Base-by-base conservation (phyloP, 1,140 invertebrate species). In the Mesaphorura yosii region DNA sequence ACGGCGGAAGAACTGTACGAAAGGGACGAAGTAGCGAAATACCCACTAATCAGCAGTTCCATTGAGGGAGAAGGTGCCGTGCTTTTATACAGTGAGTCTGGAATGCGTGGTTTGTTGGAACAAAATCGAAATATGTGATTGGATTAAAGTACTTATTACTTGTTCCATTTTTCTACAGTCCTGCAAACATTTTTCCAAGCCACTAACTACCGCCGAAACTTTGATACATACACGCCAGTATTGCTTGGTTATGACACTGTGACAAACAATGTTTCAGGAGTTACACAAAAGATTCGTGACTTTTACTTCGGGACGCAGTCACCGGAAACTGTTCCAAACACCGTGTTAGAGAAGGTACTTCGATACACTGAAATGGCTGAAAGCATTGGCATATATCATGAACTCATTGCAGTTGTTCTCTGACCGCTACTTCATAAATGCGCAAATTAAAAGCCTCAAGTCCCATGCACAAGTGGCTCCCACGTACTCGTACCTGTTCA, bases 401-500 rank as follows among this genome's bases (percentile, higher is more conserved):
- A n/a, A 38, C 29, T 55, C 29, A 2, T 10, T 51, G 5, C 14
- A 60, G 58, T 49, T 53, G 15, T 38, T 17, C 29, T 42, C 46
- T 1, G 54, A 60, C 22, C 25, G 59, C 34, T 49, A 51, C n/a
- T 57, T 58, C 20, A 42, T 47, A 17, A 48, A 44, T 25, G 38
- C 20, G n/a, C 45, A 53, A 23, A 29, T 51, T 12, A 55, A 53
- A 41, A 27, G 49, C 5, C n/a, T 61, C 2, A 48, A 45, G 28
- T 26, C 42, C 15, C 58, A 58, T 29, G 37, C 41, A 25, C 22
- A 49, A 50, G 19, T 57, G 10, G 55, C 55, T 28, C 55, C 55
- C 39, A 57, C 55, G 0, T 57, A 57, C 25, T 42, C 51, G 14
- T 55, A 48, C 17, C 34, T 61, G 20, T 60, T 60, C 25, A 7